Percentiles rank a stretch among this genome's conserved stretches.
Conservation (phyloP, 53 echinoderm and acorn worm genomes). For the Hippasteria phrygiana region DNA sequence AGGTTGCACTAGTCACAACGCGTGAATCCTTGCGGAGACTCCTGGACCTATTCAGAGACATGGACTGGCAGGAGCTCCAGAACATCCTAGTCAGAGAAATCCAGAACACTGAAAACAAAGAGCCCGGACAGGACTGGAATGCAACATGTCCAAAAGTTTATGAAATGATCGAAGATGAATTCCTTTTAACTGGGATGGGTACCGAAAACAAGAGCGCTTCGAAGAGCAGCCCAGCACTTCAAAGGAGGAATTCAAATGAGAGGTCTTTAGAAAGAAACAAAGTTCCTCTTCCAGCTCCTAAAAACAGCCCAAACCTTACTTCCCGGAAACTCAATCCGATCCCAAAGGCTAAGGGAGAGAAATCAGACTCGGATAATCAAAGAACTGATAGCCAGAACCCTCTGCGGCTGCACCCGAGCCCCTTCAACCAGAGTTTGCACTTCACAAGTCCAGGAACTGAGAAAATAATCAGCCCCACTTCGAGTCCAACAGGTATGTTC, state of each 20-base stretch:
- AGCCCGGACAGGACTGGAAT: not conserved
- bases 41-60: slow-evolving; percentile 37
- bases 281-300: not conserved
- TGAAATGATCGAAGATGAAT: slow-evolving; percentile 20
- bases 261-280: not conserved
- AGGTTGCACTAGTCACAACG: slow-evolving; percentile 11
- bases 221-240: not conserved
- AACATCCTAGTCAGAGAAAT: slow-evolving; percentile 17
- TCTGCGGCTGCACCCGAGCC: not conserved
- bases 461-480: slow-evolving; percentile 4
- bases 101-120: not conserved
- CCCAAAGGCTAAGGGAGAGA: not conserved
- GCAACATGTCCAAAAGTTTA: not conserved
- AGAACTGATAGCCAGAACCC: not conserved
- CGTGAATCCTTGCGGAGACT: slow-evolving; percentile 48
- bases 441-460: slow-evolving; percentile 13
- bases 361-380: not conserved
- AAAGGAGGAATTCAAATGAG: slow-evolving; percentile 5
- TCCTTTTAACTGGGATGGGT: not conserved
- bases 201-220: not conserved
- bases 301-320: not conserved
- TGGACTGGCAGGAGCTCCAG: slow-evolving; percentile 42
- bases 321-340: not conserved
- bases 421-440: not conserved
- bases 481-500: slow-evolving; percentile 21